phyloP scores from a whole-genome alignment of 2,113 vertebrate genomes.

The Pterocles orientalis region DNA sequence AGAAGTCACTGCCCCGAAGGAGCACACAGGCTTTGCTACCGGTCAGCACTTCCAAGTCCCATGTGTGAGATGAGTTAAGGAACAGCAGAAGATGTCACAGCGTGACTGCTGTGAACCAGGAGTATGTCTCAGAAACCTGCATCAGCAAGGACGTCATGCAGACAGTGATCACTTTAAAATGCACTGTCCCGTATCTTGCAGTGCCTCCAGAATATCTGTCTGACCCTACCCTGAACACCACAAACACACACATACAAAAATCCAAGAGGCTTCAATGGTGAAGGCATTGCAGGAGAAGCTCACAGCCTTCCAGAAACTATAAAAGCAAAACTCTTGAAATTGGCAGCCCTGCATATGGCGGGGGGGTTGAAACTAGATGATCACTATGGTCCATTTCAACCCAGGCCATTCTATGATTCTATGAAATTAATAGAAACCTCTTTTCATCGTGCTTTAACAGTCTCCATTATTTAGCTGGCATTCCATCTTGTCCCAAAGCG shows the following conservation, averaged over 20 bases:
- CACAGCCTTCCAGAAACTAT: neutral
- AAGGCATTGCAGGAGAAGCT: neutral
- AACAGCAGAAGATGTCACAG: neutral
- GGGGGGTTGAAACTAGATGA: no score
- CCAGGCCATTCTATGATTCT: no score
- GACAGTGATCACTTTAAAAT: neutral
- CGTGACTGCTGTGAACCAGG: fast-evolving
- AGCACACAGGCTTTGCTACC: neutral
- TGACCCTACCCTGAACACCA: neutral
- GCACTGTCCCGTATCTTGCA: neutral
- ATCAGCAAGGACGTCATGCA: neutral
- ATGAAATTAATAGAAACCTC: neutral
- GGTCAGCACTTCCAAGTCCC: neutral
- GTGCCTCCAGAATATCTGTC: neutral
- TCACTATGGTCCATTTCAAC: no score
- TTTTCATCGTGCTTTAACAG: neutral
- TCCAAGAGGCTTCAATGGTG: neutral
- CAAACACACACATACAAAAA: neutral
- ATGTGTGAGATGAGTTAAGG: neutral
- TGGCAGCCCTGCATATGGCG: no score
- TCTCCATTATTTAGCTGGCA: neutral
- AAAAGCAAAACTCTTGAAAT: neutral
- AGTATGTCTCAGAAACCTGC: neutral
- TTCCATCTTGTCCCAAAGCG: neutral
- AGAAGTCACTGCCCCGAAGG: neutral